Conservation (phyloP, 2,888 invertebrate genomes). For the Tuberolachnus salignus region DNA sequence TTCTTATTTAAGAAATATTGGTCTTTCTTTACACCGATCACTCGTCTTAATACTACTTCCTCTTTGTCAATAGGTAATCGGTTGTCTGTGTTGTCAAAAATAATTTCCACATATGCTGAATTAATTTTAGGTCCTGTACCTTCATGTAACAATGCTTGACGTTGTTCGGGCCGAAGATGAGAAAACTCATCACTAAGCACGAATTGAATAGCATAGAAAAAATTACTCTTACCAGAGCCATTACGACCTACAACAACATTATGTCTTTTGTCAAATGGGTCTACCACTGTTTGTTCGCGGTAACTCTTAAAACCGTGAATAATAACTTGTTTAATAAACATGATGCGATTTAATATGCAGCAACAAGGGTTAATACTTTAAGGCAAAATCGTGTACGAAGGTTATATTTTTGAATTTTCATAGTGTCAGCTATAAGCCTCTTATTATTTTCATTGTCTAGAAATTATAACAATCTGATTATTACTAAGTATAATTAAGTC, state of each 20-base stretch:
- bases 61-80: slow-evolving; percentile 97
- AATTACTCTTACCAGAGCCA: slow-evolving; percentile 99
- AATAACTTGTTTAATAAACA: slow-evolving; percentile 75
- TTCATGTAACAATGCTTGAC: slow-evolving; percentile 94
- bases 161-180: slow-evolving; percentile 92
- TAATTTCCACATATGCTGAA: slow-evolving; percentile 97
- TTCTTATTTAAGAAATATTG: slow-evolving; percentile 99
- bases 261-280: slow-evolving; percentile 95
- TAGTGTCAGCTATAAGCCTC: slow-evolving; percentile 16
- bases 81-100: slow-evolving; percentile 97
- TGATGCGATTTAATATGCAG: slow-evolving; percentile 5
- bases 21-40: slow-evolving; percentile 98
- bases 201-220: slow-evolving; percentile 99
- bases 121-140: slow-evolving; percentile 96
- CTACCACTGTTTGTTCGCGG: slow-evolving; percentile 95
- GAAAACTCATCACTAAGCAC: slow-evolving; percentile 99
- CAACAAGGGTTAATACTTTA: slow-evolving; percentile 1
- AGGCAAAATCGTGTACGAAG: slow-evolving; percentile 30
- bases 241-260: slow-evolving; percentile 99
- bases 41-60: slow-evolving; percentile 92
- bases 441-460: slow-evolving; percentile 34
- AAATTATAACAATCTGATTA: slow-evolving; percentile 29
- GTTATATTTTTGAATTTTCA: slow-evolving; percentile 45
- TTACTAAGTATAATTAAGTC: background rate
- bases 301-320: slow-evolving; percentile 99